Conservation (phyloP, 2,797 vertebrate species). For the Halcyon badia region DNA sequence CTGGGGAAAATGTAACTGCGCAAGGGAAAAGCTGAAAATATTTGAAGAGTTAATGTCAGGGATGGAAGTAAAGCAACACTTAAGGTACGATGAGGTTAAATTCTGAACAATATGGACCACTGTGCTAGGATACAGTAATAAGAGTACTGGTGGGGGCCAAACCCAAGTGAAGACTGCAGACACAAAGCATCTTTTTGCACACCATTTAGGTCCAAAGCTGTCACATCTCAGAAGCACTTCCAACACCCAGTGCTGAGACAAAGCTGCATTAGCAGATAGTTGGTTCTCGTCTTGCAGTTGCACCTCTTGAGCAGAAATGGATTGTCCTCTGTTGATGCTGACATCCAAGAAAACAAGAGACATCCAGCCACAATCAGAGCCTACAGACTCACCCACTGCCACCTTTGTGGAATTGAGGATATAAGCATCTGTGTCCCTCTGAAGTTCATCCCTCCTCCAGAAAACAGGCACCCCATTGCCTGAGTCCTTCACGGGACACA, state of each 20-base stretch:
- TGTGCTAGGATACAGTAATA: background rate
- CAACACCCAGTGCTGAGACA: background rate
- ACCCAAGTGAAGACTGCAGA: background rate
- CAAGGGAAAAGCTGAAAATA: background rate
- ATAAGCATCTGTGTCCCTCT: background rate
- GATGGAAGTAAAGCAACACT: background rate
- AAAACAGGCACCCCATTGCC: background rate
- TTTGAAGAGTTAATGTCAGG: background rate
- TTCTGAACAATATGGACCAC: background rate
- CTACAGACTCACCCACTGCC: background rate
- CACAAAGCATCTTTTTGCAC: background rate
- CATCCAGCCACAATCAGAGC: background rate
- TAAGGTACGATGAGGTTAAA: background rate
- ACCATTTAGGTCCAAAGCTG: background rate
- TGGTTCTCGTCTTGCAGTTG: rapidly evolving
- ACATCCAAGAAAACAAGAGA: background rate
- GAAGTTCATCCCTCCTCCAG: background rate
- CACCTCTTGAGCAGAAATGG: background rate
- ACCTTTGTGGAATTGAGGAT: background rate
- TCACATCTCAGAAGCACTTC: background rate
- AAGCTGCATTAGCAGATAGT: background rate
- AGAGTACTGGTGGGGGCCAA: background rate
- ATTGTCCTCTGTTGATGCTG: background rate
- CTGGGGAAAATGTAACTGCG: background rate
- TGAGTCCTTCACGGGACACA: background rate